Evolutionary conservation across 2,797 vertebrate genomes (phyloP).

Genomic region (Momotus momota): DNA sequence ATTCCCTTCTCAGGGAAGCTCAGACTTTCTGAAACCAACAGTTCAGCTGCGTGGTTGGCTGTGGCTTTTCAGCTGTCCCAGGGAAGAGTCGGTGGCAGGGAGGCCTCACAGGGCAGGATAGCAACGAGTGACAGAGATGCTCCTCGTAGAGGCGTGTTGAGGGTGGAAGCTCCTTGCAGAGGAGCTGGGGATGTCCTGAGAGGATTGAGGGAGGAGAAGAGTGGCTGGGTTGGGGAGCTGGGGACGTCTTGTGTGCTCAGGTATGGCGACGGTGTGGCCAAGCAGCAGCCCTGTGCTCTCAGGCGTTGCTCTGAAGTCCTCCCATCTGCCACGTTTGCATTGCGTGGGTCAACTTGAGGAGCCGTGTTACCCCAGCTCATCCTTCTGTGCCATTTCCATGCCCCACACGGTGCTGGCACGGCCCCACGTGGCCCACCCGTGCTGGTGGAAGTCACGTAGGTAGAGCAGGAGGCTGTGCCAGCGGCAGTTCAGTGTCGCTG

Average conservation of each 20-base stretch:
- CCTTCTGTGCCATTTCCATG: accelerated
- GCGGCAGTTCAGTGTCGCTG: background rate
- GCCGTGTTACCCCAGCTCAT: accelerated
- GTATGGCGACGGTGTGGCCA: accelerated
- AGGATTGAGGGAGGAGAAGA: background rate
- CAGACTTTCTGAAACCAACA: background rate
- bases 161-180: background rate
- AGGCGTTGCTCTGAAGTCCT: background rate
- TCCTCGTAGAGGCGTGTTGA: background rate
- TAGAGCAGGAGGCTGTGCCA: background rate
- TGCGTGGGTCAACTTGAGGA: accelerated
- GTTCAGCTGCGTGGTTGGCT: background rate
- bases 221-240: accelerated
- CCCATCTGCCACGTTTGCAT: accelerated
- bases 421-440: accelerated
- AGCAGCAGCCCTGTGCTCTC: background rate
- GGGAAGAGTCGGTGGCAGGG: background rate
- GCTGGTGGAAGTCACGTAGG: background rate
- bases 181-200: background rate
- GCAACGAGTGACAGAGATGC: accelerated
- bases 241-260: accelerated
- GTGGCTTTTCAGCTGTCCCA: background rate
- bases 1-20: background rate
- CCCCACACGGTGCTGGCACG: accelerated
- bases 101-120: background rate